Evolutionary conservation across 2,797 vertebrate genomes (phyloP).

Genomic region (Cryptoprocta ferox): DNA sequence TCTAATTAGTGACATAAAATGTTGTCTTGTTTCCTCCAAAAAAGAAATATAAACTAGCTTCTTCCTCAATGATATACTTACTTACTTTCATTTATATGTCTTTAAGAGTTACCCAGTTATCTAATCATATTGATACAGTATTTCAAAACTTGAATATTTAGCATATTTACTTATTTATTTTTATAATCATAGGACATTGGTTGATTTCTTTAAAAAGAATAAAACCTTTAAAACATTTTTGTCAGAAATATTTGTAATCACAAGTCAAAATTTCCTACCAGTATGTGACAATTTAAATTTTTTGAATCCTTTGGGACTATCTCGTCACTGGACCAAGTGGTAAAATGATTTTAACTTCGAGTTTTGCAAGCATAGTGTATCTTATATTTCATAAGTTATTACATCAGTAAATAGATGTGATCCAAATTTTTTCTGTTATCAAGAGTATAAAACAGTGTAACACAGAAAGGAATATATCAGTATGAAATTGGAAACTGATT

Average conservation of each 20-base stretch:
- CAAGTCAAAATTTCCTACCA: not conserved
- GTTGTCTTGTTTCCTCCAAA: not conserved
- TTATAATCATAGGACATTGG: not conserved
- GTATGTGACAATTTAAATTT: not conserved
- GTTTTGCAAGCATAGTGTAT: not conserved
- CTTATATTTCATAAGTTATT: not conserved
- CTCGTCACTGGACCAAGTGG: not conserved
- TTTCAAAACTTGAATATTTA: not conserved
- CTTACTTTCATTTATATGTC: not conserved
- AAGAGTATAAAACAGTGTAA: not conserved
- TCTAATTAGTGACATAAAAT: not conserved
- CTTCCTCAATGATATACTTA: not conserved
- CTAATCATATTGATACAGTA: not conserved
- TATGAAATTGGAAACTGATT: not conserved
- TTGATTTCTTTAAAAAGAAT: not conserved
- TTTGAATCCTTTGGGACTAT: not conserved
- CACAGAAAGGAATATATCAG: not conserved
- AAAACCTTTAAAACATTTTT: not conserved
- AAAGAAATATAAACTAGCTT: not conserved
- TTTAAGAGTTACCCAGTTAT: not conserved
- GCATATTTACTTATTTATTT: not conserved
- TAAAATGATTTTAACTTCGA: not conserved
- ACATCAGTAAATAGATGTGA: not conserved
- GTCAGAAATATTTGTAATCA: not conserved
- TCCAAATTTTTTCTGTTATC: not conserved